phyloP scores from a whole-genome alignment of 2,888 invertebrate species.

The Zonitis immaculata region DNA sequence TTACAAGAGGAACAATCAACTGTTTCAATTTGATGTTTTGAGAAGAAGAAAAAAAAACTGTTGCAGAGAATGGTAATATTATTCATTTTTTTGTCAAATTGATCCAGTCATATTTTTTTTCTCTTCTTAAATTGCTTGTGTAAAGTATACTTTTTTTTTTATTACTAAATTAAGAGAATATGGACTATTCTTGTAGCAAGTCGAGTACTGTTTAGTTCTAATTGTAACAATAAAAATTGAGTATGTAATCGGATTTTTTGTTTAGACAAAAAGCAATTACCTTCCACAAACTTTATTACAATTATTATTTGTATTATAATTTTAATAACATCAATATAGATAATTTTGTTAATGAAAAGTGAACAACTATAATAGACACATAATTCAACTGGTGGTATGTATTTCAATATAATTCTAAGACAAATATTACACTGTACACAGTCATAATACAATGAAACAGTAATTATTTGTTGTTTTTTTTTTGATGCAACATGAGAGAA shows the following conservation, averaged over 20 bases:
- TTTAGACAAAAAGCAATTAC: background rate
- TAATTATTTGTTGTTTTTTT: background rate
- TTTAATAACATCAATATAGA: constrained; percentile 27
- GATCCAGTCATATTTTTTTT: background rate
- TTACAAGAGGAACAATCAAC: constrained; percentile 14
- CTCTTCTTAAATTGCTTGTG: constrained; percentile 39
- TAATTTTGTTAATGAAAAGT: constrained; percentile 16
- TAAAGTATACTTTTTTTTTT: constrained; percentile 44
- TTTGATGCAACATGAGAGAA: background rate
- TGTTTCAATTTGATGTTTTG: constrained; percentile 13
- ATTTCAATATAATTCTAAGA: constrained; percentile 4
- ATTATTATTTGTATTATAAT: constrained; percentile 17
- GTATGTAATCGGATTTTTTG: constrained; percentile 34
- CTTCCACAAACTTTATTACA: constrained; percentile 18
- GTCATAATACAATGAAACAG: constrained; percentile 8
- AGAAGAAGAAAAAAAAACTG: background rate
- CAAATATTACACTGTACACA: constrained; percentile 16
- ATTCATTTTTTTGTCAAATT: constrained; percentile 8
- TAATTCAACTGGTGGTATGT: constrained; percentile 16
- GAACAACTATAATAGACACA: constrained; percentile 20
- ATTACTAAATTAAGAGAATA: constrained; percentile 48
- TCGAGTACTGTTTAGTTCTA: constrained; percentile 48
- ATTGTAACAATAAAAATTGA: constrained; percentile 46
- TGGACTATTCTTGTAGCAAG: constrained; percentile 49
- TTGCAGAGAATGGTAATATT: background rate